These are phyloP conservation scores for Pelobates cultripes DNA, from an alignment of 2,797 vertebrate species.

Conservation along the genomic window DNA sequence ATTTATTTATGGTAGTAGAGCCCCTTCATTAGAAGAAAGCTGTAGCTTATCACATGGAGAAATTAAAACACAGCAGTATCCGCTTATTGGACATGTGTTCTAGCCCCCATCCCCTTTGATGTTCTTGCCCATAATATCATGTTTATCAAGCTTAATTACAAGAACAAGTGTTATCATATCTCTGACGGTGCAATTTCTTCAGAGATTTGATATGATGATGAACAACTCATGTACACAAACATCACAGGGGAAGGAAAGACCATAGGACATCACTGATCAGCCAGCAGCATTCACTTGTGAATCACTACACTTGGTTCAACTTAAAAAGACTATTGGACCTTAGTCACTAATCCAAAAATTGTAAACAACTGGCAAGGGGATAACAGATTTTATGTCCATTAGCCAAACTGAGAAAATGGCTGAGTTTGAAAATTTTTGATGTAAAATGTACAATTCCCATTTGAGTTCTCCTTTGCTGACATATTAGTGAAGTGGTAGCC, in stretches of 20 bases:
- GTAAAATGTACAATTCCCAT: too few species aligned
- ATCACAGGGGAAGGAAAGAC: not conserved
- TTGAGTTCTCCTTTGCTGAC: too few species aligned
- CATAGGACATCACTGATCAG: not conserved
- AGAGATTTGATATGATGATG: not conserved
- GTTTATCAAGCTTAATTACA: slow-evolving; percentile 52
- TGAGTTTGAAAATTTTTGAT: too few species aligned
- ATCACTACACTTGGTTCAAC: not conserved
- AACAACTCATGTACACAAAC: not conserved
- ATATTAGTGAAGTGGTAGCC: too few species aligned
- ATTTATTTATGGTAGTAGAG: not conserved
- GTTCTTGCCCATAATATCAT: slow-evolving; percentile 38
- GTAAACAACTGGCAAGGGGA: too few species aligned
- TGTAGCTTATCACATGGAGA: not conserved
- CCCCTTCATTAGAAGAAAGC: not conserved
- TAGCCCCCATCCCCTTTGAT: slow-evolving; percentile 18
- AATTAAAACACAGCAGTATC: not conserved
- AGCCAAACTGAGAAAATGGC: too few species aligned
- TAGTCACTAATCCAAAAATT: too few species aligned
- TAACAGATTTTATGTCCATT: too few species aligned
- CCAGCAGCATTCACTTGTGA: not conserved
- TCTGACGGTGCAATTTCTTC: slow-evolving; percentile 46
- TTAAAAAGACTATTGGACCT: too few species aligned
- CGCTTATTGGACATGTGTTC: slow-evolving; percentile 18
- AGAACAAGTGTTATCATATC: slow-evolving; percentile 39